These are phyloP conservation scores for Yponomeuta sedellus DNA, from an alignment of 2,888 invertebrate species.

Conservation along the genomic window DNA sequence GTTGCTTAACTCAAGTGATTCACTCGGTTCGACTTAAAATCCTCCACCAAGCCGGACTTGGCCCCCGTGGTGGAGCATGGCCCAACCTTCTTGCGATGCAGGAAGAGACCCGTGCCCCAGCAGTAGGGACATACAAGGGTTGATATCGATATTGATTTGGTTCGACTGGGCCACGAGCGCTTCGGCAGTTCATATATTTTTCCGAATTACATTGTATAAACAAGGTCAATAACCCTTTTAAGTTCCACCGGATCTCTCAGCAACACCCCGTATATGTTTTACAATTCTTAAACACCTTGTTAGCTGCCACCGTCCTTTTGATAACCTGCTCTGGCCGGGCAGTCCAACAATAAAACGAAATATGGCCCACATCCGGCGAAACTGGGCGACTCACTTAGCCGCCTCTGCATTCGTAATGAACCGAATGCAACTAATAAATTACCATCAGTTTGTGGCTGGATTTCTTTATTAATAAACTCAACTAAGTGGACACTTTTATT, in stretches of 20 bases:
- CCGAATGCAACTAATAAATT: not conserved
- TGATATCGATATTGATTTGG: too few relatives aligned
- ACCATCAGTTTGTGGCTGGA: not conserved
- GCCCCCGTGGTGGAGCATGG: too few relatives aligned
- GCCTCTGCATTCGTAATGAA: not conserved
- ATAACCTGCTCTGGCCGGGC: not conserved
- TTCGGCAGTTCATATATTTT: too few relatives aligned
- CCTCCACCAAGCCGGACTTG: too few relatives aligned
- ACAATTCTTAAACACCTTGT: not conserved
- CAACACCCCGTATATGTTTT: too few relatives aligned
- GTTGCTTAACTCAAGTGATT: too few relatives aligned
- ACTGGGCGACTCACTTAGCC: conserved; percentile 1
- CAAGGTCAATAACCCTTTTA: not conserved
- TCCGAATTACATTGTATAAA: too few relatives aligned
- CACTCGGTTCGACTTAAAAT: too few relatives aligned
- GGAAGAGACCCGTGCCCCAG: too few relatives aligned
- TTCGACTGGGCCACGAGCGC: too few relatives aligned
- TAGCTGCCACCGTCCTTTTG: conserved; percentile 3
- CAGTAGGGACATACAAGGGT: too few relatives aligned
- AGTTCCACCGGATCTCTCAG: not conserved
- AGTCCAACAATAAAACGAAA: conserved; percentile 1
- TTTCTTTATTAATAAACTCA: not conserved
- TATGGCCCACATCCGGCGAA: conserved; percentile 1
- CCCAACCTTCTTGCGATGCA: too few relatives aligned
- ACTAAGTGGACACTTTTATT: not conserved